Evolutionary conservation across 1,140 invertebrate genomes (phyloP).

Genomic region (Onthophagus taurus): DNA sequence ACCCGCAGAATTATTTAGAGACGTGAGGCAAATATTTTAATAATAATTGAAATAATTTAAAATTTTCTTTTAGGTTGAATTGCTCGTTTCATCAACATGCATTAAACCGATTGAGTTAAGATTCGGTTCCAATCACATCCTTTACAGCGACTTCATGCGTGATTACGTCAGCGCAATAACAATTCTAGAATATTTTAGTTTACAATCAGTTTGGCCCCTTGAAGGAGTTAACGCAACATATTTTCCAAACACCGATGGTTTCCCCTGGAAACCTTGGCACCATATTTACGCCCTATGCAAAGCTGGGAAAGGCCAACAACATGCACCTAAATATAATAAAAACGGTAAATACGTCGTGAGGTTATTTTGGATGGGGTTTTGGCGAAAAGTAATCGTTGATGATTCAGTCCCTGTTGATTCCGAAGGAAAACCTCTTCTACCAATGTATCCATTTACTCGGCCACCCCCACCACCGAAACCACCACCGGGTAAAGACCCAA

Average conservation of each 20-base stretch:
- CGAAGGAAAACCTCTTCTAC: slow-evolving; percentile 22
- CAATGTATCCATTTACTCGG: slow-evolving; percentile 9
- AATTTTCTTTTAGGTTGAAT: slow-evolving; percentile 13
- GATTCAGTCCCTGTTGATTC: slow-evolving; percentile 28
- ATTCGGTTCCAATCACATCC: slow-evolving; percentile 22
- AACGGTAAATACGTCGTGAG: slow-evolving; percentile 30
- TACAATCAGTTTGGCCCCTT: slow-evolving; percentile 16
- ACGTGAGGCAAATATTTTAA: slow-evolving; percentile 8
- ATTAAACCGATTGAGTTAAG: slow-evolving; percentile 23
- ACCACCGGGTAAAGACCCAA: background rate
- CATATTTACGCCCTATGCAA: slow-evolving; percentile 31
- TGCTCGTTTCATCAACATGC: slow-evolving; percentile 20
- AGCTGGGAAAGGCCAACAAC: slow-evolving; percentile 21
- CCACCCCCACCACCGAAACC: slow-evolving; percentile 23
- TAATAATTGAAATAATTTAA: background rate
- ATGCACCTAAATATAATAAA: slow-evolving; percentile 24
- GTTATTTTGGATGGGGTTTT: slow-evolving; percentile 30
- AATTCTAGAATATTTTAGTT: slow-evolving; percentile 27
- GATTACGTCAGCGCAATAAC: slow-evolving; percentile 23
- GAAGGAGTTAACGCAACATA: slow-evolving; percentile 22
- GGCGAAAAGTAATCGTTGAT: slow-evolving; percentile 31
- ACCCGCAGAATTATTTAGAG: slow-evolving; percentile 19
- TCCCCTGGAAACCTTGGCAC: slow-evolving; percentile 31
- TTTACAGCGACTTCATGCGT: slow-evolving; percentile 26
- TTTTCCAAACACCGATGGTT: slow-evolving; percentile 14